Evolutionary conservation across 2,113 vertebrate species (phyloP).

Genomic region (Bettongia penicillata): DNA sequence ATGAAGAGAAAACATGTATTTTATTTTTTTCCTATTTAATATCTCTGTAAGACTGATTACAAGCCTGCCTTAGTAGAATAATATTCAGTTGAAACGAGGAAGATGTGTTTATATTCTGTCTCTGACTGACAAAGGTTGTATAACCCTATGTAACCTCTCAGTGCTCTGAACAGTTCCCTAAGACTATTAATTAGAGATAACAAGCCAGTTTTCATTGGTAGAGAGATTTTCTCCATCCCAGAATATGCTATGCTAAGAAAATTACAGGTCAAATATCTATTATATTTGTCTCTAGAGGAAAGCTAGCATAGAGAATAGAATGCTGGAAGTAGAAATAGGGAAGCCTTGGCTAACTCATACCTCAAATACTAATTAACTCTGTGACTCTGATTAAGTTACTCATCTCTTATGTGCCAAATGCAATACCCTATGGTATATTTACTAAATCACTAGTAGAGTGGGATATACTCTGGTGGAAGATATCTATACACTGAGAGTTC

Average conservation of each 20-base stretch:
- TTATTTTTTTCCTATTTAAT: not conserved
- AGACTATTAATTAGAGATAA: not conserved
- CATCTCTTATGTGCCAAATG: not conserved
- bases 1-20: not conserved
- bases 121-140: not conserved
- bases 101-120: not conserved
- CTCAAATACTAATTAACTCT: not conserved
- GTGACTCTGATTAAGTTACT: not conserved
- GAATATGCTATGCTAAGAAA: not conserved
- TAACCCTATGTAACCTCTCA: not conserved
- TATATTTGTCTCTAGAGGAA: not conserved
- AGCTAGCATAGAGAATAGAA: not conserved
- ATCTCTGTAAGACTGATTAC: not conserved
- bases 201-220: not conserved
- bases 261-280: not conserved
- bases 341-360: not conserved
- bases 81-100: not conserved
- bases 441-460: not conserved
- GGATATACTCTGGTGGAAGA: not conserved
- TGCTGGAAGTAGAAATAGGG: not conserved
- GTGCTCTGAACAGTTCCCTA: not conserved
- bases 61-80: not conserved
- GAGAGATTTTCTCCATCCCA: not conserved
- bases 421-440: not conserved
- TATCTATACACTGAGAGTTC: not conserved